Evolutionary conservation across 2,888 invertebrate species (phyloP).

Genomic region (Dicycla oo): DNA sequence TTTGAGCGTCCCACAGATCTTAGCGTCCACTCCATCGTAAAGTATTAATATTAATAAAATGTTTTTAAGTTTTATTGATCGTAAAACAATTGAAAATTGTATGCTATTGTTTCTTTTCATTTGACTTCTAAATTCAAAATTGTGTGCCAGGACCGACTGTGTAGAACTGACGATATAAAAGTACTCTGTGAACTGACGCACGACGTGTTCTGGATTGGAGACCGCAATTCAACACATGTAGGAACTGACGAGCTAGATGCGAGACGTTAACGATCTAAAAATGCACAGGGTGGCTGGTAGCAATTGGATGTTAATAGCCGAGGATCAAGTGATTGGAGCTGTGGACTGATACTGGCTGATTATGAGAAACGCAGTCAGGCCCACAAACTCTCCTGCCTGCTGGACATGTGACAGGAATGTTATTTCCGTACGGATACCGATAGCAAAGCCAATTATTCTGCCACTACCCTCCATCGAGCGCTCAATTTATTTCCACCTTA

Average conservation of each 20-base stretch:
- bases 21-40: too few relatives aligned
- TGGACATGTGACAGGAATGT: background rate
- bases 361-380: background rate
- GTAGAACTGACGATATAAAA: too few relatives aligned
- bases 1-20: too few relatives aligned
- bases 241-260: background rate
- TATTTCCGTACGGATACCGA: background rate
- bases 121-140: too few relatives aligned
- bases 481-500: background rate
- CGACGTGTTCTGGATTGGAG: background rate
- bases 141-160: too few relatives aligned
- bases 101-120: too few relatives aligned
- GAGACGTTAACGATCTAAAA: too few relatives aligned
- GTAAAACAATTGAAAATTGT: too few relatives aligned
- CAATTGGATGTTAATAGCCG: background rate
- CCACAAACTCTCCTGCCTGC: background rate
- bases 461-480: background rate
- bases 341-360: background rate
- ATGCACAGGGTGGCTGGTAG: too few relatives aligned
- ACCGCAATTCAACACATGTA: background rate
- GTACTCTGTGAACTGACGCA: background rate
- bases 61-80: too few relatives aligned
- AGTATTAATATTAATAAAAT: too few relatives aligned
- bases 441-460: background rate
- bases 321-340: background rate